Percentiles rank a stretch among this genome's conserved stretches.
These are phyloP conservation scores for Callaeas wilsoni DNA, from an alignment of 2,113 vertebrate species.

Conservation along the genomic window DNA sequence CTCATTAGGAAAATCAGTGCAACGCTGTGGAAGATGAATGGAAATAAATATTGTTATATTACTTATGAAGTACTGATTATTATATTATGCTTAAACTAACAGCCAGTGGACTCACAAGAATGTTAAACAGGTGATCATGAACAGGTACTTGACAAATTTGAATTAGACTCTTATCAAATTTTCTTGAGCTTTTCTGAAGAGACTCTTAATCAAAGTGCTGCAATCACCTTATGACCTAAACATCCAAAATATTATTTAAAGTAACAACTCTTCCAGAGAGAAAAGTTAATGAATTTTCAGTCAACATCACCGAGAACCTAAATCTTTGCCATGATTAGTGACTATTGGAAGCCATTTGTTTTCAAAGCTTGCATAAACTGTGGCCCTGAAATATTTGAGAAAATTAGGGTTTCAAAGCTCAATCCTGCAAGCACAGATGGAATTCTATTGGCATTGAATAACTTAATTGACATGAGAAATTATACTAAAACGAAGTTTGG, in stretches of 20 bases:
- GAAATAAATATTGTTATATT: neutral
- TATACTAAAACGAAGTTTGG: neutral
- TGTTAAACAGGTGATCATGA: neutral
- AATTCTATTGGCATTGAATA: neutral
- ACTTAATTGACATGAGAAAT: neutral
- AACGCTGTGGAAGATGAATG: neutral
- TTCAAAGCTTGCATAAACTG: neutral
- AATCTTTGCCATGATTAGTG: constrained; percentile 5
- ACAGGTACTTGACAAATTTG: neutral
- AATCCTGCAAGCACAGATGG: neutral
- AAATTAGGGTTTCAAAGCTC: neutral
- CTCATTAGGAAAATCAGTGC: neutral
- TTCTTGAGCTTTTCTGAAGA: neutral
- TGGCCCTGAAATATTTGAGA: neutral
- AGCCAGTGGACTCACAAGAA: neutral
- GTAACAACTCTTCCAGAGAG: neutral
- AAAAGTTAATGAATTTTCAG: constrained; percentile 24
- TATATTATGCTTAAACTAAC: neutral
- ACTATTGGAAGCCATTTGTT: neutral
- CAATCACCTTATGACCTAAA: neutral
- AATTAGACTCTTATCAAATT: neutral
- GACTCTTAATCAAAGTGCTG: neutral
- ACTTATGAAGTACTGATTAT: neutral
- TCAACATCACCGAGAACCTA: neutral
- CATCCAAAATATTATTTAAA: neutral